Evolutionary conservation across 2,113 vertebrate species (phyloP).

Genomic region (Phycodurus eques): DNA sequence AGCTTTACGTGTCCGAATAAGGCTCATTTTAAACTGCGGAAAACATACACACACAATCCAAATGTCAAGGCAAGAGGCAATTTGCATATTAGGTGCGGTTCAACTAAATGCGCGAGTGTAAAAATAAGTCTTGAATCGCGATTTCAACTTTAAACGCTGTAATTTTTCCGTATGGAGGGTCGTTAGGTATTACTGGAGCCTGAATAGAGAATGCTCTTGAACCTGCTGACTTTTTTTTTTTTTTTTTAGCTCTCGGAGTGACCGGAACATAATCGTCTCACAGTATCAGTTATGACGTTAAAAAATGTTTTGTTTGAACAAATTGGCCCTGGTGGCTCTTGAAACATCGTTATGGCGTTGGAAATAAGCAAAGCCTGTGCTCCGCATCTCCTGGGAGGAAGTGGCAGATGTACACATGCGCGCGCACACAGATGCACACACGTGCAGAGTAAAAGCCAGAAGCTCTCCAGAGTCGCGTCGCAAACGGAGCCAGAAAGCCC

Average conservation of each 20-base stretch:
- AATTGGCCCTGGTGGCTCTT: constrained; percentile 16
- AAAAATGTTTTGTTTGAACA: constrained; percentile 3
- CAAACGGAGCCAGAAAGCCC: constrained; percentile 52
- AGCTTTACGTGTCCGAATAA: no score
- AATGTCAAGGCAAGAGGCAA: no score
- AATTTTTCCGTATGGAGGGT: no score
- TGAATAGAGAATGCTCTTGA: no score
- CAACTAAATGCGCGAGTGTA: no score
- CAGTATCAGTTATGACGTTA: background rate
- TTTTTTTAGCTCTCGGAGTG: background rate
- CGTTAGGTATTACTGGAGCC: no score
- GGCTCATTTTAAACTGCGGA: no score
- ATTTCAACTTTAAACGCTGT: no score
- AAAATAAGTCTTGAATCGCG: background rate
- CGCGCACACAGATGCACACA: constrained; percentile 19
- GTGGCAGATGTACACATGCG: constrained; percentile 48
- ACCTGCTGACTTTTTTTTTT: no score
- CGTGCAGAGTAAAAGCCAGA: constrained; percentile 15
- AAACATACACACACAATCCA: no score
- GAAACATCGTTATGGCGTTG: constrained; percentile 33
- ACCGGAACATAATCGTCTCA: background rate
- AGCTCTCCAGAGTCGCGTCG: constrained; percentile 56
- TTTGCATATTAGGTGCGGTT: no score
- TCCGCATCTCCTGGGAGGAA: constrained; percentile 30
- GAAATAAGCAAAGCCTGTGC: constrained; percentile 48